Conservation (phyloP, 2,888 invertebrate species). For the Noctua fimbriata region DNA sequence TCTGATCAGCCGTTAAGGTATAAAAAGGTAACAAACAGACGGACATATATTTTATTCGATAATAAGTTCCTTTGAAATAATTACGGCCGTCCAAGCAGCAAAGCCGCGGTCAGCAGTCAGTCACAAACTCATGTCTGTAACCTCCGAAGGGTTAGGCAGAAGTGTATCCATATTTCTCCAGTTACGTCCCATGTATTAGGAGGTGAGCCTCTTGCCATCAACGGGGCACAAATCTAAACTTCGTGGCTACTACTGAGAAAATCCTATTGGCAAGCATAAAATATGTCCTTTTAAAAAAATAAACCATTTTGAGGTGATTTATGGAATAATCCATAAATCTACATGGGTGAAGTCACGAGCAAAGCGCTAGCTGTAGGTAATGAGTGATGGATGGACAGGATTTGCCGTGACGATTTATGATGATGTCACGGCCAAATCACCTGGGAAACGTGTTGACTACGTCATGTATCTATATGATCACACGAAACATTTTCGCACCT, state of each 20-base stretch:
- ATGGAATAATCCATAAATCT: neutral
- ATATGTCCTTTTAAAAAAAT: no score
- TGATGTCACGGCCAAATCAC: neutral
- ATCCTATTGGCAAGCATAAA: no score
- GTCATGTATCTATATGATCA: neutral
- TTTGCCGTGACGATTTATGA: slow-evolving; percentile 2
- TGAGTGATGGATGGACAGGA: neutral
- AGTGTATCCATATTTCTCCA: neutral
- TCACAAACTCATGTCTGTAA: no score
- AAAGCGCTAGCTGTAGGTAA: neutral
- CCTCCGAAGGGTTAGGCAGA: no score
- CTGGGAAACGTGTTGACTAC: neutral
- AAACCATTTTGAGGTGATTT: neutral
- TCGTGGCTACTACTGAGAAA: no score
- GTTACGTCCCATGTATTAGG: neutral
- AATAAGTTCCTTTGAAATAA: neutral
- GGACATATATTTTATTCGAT: neutral
- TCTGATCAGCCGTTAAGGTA: no score
- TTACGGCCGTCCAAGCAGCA: neutral
- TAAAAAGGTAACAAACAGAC: neutral
- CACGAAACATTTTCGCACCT: neutral
- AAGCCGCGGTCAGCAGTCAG: neutral
- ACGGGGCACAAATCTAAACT: no score
- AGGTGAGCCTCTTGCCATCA: no score
- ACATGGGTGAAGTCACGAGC: neutral